Conservation (phyloP, 2,888 invertebrate species). For the Noctuana brunneofusca region DNA sequence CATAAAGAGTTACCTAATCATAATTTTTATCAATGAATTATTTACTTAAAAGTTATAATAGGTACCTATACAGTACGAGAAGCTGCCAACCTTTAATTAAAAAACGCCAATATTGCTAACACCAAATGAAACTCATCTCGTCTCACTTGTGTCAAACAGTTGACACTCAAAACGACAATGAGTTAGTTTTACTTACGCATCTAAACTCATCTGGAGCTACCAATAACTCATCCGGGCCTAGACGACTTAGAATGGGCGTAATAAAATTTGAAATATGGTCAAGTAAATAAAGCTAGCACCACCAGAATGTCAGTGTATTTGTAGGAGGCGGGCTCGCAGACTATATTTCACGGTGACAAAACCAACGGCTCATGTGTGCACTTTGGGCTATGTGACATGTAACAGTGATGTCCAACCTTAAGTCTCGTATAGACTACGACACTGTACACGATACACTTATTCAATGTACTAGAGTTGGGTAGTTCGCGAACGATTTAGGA, state of each 20-base stretch:
- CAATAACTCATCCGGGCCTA: slow-evolving; percentile 24
- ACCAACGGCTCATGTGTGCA: not conserved
- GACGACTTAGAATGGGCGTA: slow-evolving; percentile 35
- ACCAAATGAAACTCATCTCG: not conserved
- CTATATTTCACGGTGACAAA: not conserved
- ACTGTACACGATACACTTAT: too few relatives aligned
- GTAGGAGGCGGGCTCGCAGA: not conserved
- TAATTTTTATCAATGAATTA: too few relatives aligned
- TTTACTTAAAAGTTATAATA: too few relatives aligned
- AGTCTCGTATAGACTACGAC: too few relatives aligned
- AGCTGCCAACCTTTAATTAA: too few relatives aligned
- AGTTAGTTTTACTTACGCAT: not conserved
- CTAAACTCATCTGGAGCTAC: slow-evolving; percentile 16
- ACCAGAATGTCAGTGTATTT: not conserved
- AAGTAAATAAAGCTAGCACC: slow-evolving; percentile 29
- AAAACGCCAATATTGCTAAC: too few relatives aligned
- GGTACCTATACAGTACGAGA: too few relatives aligned
- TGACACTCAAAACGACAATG: not conserved
- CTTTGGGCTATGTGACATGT: too few relatives aligned
- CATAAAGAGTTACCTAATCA: too few relatives aligned
- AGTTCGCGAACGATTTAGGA: too few relatives aligned
- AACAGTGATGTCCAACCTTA: too few relatives aligned
- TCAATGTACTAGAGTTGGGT: too few relatives aligned
- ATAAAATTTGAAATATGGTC: slow-evolving; percentile 40
- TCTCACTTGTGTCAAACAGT: not conserved